Percentiles rank a stretch among this genome's conserved stretches.
Evolutionary conservation across 1,140 invertebrate genomes (phyloP).

Genomic region (Cyphomyrmex costatus): DNA sequence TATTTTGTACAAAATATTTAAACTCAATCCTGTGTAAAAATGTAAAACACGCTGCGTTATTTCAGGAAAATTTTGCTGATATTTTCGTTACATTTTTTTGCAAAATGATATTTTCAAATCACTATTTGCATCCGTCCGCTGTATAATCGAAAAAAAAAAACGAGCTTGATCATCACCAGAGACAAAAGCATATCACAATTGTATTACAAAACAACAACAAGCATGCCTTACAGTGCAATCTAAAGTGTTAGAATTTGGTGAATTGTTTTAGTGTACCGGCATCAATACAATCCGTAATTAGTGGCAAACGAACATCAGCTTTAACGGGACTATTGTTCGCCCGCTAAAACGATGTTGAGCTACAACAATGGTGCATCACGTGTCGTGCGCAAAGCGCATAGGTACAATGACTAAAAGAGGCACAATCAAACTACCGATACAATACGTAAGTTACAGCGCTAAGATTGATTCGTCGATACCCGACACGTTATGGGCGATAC

Average conservation of each 20-base stretch:
- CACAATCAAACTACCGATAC: constrained; percentile 28
- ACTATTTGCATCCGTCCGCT: background rate
- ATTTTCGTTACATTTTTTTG: background rate
- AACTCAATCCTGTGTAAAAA: background rate
- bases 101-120: constrained; percentile 12
- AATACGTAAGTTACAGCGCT: constrained; percentile 48
- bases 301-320: constrained; percentile 62
- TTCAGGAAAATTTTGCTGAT: background rate
- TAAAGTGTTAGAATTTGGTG: constrained; percentile 50
- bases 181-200: constrained; percentile 14
- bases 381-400: constrained; percentile 18
- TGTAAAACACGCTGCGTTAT: background rate
- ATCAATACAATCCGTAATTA: constrained; percentile 57
- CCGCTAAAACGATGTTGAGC: constrained; percentile 28
- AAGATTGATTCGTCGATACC: constrained; percentile 55
- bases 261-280: constrained; percentile 38
- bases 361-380: constrained; percentile 51
- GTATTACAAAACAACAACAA: constrained; percentile 32
- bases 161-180: background rate
- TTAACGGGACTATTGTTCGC: constrained; percentile 53
- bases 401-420: constrained; percentile 50
- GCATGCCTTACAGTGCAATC: background rate
- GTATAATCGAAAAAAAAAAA: background rate
- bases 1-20: background rate
- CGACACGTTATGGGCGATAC: background rate